Percentiles rank a stretch among this genome's conserved stretches.
These are phyloP conservation scores for Acrocephalus arundinaceus DNA, from an alignment of 2,113 vertebrate genomes.

Conservation along the genomic window DNA sequence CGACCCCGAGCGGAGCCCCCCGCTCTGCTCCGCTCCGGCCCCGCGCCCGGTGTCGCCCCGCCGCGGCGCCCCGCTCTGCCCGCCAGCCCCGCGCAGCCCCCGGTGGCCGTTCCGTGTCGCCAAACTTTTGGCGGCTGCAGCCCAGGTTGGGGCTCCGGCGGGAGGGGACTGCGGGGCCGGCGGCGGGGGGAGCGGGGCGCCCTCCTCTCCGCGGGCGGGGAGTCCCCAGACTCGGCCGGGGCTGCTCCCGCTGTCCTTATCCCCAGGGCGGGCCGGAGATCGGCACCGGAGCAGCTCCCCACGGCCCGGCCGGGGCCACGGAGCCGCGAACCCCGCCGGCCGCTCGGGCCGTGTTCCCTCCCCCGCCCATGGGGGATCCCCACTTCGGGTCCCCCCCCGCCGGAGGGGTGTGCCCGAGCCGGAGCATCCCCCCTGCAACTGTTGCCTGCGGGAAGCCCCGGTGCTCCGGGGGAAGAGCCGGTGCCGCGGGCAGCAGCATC, in stretches of 20 bases:
- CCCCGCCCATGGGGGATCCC: background rate
- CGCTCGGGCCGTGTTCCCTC: background rate
- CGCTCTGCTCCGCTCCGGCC: background rate
- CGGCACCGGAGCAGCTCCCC: background rate
- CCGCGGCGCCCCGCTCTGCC: background rate
- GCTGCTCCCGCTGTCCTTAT: background rate
- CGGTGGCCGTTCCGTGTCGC: background rate
- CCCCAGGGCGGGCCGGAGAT: background rate
- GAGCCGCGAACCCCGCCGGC: background rate
- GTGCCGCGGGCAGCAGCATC: background rate
- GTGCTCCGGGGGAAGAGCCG: background rate
- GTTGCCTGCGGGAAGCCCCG: background rate
- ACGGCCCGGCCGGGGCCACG: background rate
- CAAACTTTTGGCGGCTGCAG: conserved; percentile 21
- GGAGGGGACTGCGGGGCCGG: background rate
- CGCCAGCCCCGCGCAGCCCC: background rate
- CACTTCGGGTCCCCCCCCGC: background rate
- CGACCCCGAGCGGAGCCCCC: background rate
- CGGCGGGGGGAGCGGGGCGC: background rate
- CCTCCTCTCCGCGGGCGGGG: background rate
- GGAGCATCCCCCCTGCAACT: background rate
- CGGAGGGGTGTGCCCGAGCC: background rate
- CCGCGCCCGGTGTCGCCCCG: background rate
- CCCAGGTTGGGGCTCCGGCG: background rate
- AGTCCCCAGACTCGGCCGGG: background rate